Percentiles rank a stretch among this genome's conserved stretches.
Evolutionary conservation across 1,140 invertebrate genomes (phyloP).

Genomic region (Forficula auricularia): DNA sequence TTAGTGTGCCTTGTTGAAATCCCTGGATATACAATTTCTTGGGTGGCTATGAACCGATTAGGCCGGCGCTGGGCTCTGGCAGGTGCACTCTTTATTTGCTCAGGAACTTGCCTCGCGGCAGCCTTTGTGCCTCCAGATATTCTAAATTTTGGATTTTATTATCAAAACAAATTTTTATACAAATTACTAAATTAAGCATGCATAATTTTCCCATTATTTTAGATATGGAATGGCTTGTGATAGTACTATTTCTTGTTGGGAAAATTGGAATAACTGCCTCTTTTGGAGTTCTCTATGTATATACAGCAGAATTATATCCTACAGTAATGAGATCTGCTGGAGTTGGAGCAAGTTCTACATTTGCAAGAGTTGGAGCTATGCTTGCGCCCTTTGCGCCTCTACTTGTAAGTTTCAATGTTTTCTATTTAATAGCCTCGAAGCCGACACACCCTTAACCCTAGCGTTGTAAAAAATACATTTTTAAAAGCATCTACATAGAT

Average conservation of each 20-base stretch:
- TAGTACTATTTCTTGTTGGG: conserved; percentile 44
- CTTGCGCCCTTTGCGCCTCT: conserved; percentile 45
- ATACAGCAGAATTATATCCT: conserved; percentile 54
- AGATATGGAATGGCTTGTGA: conserved; percentile 30
- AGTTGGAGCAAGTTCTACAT: conserved; percentile 48
- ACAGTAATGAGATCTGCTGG: conserved; percentile 39
- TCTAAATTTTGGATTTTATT: too few relatives aligned
- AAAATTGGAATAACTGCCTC: conserved; percentile 54
- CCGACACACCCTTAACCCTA: not conserved
- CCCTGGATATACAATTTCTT: conserved; percentile 34
- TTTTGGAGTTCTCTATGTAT: conserved; percentile 50
- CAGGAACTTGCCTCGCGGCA: conserved; percentile 31
- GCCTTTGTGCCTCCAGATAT: conserved; percentile 16
- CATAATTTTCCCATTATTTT: conserved; percentile 7
- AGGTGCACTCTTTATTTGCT: conserved; percentile 33
- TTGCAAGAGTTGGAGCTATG: conserved; percentile 48
- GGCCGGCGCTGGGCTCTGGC: conserved; percentile 36
- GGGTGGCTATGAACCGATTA: conserved; percentile 32
- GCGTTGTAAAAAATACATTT: conserved; percentile 3
- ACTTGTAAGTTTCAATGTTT: conserved; percentile 29
- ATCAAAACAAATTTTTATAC: too few relatives aligned
- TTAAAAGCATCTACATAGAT: conserved; percentile 1
- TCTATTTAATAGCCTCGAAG: not conserved
- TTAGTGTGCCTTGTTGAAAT: conserved; percentile 40
- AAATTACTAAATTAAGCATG: too few relatives aligned